Evolutionary conservation across 1,140 invertebrate genomes (phyloP).

Genomic region (Penaeus japonicus): DNA sequence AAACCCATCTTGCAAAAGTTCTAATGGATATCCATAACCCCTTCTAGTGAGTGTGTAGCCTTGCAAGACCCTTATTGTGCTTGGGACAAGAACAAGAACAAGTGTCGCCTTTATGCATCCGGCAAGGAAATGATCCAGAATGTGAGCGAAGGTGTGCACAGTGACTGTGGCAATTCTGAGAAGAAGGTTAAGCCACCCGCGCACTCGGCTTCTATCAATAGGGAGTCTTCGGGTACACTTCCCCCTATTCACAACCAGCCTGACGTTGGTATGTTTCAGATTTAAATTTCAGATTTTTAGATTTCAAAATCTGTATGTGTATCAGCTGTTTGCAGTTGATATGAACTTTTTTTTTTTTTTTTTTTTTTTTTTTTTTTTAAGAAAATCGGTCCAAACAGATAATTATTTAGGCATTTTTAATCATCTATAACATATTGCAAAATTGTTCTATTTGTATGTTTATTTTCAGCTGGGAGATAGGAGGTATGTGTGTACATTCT

Average conservation of each 20-base stretch:
- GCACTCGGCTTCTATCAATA: conserved; percentile 10
- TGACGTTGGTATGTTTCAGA: neutral
- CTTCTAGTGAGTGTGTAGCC: conserved; percentile 67
- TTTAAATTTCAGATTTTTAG: too few species aligned
- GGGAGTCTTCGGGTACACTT: conserved; percentile 2
- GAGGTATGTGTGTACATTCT: too few species aligned
- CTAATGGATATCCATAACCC: conserved; percentile 13
- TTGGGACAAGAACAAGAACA: conserved; percentile 63
- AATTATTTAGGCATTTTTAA: too few species aligned
- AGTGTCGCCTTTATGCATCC: conserved; percentile 11
- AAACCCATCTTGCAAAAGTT: neutral
- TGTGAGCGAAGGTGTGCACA: conserved; percentile 33
- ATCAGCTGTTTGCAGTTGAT: too few species aligned
- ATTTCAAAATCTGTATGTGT: neutral
- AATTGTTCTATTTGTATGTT: too few species aligned
- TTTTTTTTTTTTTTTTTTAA: neutral
- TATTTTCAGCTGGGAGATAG: too few species aligned
- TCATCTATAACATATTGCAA: too few species aligned
- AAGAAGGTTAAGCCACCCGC: neutral
- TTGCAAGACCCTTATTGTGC: conserved; percentile 72
- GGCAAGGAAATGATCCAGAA: conserved; percentile 39
- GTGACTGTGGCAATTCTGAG: conserved; percentile 41
- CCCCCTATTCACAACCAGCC: neutral
- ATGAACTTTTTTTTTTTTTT: neutral
- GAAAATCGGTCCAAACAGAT: neutral